Evolutionary conservation across 2,113 vertebrate genomes (phyloP).

Genomic region (Upupa epops): DNA sequence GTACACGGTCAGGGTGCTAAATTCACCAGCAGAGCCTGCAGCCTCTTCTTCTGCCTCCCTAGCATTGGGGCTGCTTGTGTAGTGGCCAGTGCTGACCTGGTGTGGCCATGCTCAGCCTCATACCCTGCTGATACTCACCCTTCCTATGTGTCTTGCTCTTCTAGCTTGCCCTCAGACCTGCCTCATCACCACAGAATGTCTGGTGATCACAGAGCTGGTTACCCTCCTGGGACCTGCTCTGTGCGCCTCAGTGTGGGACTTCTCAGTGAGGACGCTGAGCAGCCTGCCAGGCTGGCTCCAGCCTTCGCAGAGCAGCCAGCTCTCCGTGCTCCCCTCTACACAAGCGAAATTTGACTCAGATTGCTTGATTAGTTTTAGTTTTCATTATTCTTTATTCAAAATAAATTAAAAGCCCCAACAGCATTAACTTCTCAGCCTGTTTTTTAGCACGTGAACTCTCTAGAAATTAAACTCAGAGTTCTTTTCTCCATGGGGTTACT

Average conservation of each 20-base stretch:
- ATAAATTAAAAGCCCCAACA: background rate
- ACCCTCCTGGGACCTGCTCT: background rate
- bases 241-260: fast-evolving
- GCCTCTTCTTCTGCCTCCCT: background rate
- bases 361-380: background rate
- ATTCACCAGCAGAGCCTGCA: background rate
- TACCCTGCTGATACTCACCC: background rate
- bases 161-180: background rate
- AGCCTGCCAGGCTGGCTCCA: background rate
- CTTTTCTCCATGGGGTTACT: background rate
- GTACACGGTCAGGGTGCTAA: background rate
- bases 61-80: background rate
- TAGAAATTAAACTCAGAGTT: background rate
- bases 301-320: background rate
- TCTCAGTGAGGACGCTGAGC: fast-evolving
- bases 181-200: background rate
- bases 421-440: background rate
- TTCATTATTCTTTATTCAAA: background rate
- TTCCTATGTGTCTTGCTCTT: background rate
- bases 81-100: background rate
- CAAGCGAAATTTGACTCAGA: background rate
- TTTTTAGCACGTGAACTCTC: background rate
- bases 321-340: background rate
- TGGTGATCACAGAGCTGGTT: background rate
- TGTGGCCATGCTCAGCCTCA: background rate